Conservation (phyloP, 2,113 vertebrate species). For the Bos indicus region DNA sequence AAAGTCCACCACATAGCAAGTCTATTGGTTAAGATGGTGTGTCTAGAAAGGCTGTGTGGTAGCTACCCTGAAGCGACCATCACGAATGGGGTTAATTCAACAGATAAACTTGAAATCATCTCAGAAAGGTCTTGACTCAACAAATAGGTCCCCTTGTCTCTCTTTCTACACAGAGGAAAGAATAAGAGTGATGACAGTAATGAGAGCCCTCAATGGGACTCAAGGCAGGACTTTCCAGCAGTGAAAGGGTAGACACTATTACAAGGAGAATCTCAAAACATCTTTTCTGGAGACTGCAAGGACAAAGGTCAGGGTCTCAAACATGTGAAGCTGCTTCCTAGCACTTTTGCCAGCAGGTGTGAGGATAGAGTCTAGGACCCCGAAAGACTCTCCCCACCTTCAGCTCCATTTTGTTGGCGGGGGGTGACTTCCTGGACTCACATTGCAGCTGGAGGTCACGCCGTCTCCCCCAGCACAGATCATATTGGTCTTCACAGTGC, state of each 20-base stretch:
- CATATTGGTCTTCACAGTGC: slow-evolving; percentile 72
- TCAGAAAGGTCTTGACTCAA: background rate
- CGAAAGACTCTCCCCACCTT: rapidly evolving
- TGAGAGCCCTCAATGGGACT: background rate
- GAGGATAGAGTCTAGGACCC: background rate
- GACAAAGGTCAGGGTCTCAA: background rate
- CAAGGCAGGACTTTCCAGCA: background rate
- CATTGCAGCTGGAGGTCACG: slow-evolving; percentile 72
- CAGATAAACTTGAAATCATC: background rate
- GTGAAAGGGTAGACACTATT: background rate
- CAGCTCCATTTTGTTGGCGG: too few species aligned
- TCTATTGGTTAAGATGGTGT: background rate
- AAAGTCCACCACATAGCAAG: background rate
- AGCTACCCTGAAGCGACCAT: background rate
- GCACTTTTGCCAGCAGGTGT: background rate
- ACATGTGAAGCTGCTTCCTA: background rate
- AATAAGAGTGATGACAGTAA: background rate
- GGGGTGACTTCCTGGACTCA: slow-evolving; percentile 53
- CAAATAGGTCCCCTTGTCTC: background rate
- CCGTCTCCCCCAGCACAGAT: slow-evolving; percentile 79
- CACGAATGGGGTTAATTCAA: background rate
- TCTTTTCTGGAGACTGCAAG: background rate
- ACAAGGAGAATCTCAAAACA: background rate
- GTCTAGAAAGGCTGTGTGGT: background rate
- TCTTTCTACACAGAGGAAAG: background rate